Conservation (phyloP, 2,797 vertebrate genomes). For the Esox masquinongy region DNA sequence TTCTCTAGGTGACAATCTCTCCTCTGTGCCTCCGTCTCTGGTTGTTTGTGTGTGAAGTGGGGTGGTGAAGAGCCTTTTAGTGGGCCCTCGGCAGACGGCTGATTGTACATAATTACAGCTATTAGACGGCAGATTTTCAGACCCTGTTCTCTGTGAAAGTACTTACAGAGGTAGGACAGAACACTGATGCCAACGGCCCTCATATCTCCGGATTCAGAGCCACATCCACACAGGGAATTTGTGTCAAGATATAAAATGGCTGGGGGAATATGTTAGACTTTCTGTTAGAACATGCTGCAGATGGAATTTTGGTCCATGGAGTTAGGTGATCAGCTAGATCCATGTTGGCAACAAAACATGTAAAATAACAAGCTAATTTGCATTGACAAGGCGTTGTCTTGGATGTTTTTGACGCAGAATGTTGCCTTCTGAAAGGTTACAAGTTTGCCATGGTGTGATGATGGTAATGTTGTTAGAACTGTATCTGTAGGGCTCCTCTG, state of each 20-base stretch:
- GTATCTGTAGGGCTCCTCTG: neutral
- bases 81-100: constrained; percentile 65
- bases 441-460: neutral
- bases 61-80: constrained; percentile 68
- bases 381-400: neutral
- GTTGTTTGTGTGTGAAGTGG: constrained; percentile 41
- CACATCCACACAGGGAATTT: constrained; percentile 49
- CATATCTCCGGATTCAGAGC: constrained; percentile 48
- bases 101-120: constrained; percentile 79
- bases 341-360: neutral
- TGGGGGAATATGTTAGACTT: constrained; percentile 42
- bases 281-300: neutral
- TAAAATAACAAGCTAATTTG: neutral
- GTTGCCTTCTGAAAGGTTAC: neutral
- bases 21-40: neutral
- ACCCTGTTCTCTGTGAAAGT: constrained; percentile 68
- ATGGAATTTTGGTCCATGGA: neutral
- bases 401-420: neutral
- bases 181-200: constrained; percentile 64
- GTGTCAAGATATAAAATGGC: constrained; percentile 31
- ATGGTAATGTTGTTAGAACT: neutral
- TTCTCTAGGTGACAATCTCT: neutral
- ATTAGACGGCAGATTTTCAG: constrained; percentile 73
- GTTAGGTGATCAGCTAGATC: neutral
- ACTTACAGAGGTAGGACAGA: constrained; percentile 69